Evolutionary conservation across 2,888 invertebrate species (phyloP).

Genomic region (Trichacis sp.): DNA sequence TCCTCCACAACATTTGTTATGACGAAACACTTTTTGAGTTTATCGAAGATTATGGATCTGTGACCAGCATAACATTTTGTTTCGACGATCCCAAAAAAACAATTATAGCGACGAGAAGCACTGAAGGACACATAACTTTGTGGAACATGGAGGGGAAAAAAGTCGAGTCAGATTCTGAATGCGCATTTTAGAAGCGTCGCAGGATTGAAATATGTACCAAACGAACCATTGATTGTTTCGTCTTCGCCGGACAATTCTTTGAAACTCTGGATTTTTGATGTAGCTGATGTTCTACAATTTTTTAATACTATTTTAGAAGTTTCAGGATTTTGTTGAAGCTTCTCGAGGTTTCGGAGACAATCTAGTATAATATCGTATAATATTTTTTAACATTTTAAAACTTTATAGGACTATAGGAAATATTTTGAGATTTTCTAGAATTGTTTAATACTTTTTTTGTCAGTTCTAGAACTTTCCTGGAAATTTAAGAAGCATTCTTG

Average conservation of each 20-base stretch:
- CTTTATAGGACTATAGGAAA: too few relatives aligned
- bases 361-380: too few relatives aligned
- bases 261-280: slow-evolving; percentile 92
- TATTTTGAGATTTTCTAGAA: too few relatives aligned
- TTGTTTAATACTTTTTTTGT: too few relatives aligned
- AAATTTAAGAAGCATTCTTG: too few relatives aligned
- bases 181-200: slow-evolving; percentile 84
- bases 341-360: too few relatives aligned
- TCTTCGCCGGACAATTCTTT: slow-evolving; percentile 94
- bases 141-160: slow-evolving; percentile 92
- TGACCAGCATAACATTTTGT: slow-evolving; percentile 87
- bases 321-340: too few relatives aligned
- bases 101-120: slow-evolving; percentile 87
- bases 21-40: slow-evolving; percentile 86
- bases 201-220: slow-evolving; percentile 86
- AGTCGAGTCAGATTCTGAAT: slow-evolving; percentile 82
- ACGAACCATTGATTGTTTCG: slow-evolving; percentile 90
- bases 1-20: slow-evolving; percentile 87
- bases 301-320: too few relatives aligned
- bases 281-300: too few relatives aligned
- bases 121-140: slow-evolving; percentile 87
- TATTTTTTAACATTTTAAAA: too few relatives aligned
- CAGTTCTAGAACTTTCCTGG: too few relatives aligned
- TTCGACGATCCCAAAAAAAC: slow-evolving; percentile 72
- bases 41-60: slow-evolving; percentile 94